Evolutionary conservation across 2,797 vertebrate genomes (phyloP).

Genomic region (Scarus forsteni): DNA sequence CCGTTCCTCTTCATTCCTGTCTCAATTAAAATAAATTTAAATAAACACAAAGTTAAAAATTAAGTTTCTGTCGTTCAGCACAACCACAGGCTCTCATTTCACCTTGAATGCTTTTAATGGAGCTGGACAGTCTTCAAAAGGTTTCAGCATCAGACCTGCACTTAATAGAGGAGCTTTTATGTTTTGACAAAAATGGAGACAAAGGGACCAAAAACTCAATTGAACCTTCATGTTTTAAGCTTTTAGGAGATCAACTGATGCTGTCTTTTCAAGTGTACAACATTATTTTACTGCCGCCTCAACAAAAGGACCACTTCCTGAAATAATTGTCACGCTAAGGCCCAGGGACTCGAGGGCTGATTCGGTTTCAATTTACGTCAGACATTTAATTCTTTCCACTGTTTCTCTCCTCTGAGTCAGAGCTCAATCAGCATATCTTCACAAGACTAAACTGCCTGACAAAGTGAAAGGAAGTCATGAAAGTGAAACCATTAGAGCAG

Average conservation of each 20-base stretch:
- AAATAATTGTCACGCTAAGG: background rate
- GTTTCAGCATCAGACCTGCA: background rate
- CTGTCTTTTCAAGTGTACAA: background rate
- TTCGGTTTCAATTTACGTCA: slow-evolving; percentile 3
- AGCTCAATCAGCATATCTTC: background rate
- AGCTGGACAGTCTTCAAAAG: background rate
- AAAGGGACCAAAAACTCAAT: background rate
- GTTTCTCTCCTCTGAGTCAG: background rate
- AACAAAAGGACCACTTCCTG: background rate
- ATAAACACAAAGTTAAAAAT: too few species aligned
- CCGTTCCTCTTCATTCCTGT: too few species aligned
- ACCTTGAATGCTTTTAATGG: background rate
- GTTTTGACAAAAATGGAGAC: background rate
- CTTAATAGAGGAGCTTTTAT: background rate
- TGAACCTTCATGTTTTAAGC: background rate
- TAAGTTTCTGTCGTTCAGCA: background rate
- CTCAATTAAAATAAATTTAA: too few species aligned
- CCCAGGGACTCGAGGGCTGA: background rate
- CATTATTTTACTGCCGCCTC: background rate
- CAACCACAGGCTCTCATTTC: background rate
- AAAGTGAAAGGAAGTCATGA: slow-evolving; percentile 1
- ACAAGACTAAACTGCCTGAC: slow-evolving; percentile 3
- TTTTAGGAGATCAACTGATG: background rate
- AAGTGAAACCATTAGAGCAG: slow-evolving; percentile 15
- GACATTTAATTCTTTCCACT: slow-evolving; percentile 19